Evolutionary conservation across 2,888 invertebrate genomes (phyloP).

Genomic region (Acleris cristana): DNA sequence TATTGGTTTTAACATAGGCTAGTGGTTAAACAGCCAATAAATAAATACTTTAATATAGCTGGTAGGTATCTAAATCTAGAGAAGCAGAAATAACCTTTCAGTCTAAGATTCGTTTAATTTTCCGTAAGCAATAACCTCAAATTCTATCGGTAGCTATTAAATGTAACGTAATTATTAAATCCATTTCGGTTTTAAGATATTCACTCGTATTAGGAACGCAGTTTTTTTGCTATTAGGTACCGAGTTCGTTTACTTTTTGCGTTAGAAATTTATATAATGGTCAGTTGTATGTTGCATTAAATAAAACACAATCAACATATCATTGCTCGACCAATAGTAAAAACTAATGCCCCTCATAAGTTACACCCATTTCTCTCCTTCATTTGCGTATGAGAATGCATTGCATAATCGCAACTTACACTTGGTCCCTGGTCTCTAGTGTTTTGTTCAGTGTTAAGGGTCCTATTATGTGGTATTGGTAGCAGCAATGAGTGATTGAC

Average conservation of each 20-base stretch:
- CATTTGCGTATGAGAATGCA: slow-evolving; percentile 23
- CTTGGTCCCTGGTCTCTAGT: not conserved
- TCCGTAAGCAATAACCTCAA: no score
- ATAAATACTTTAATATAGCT: no score
- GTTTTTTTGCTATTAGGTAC: no score
- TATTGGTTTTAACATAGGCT: no score
- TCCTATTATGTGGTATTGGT: slow-evolving; percentile 35
- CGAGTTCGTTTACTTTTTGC: not conserved
- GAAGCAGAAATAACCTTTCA: no score
- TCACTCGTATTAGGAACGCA: no score
- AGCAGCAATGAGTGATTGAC: slow-evolving; percentile 45
- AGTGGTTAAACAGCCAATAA: no score
- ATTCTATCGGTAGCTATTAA: no score
- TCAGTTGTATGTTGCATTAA: not conserved
- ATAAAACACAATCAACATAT: slow-evolving; percentile 13
- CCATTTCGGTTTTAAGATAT: no score
- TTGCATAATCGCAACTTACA: slow-evolving; percentile 16
- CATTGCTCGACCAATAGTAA: slow-evolving; percentile 6
- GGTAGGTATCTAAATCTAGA: no score
- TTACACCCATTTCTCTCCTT: slow-evolving; percentile 25
- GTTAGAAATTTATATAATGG: not conserved
- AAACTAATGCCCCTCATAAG: slow-evolving; percentile 25
- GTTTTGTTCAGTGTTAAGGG: slow-evolving; percentile 22
- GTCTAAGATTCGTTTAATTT: no score
- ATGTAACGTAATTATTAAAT: no score